These are phyloP conservation scores for Oreochromis niloticus DNA, from an alignment of 2,113 vertebrate species.

Conservation along the genomic window DNA sequence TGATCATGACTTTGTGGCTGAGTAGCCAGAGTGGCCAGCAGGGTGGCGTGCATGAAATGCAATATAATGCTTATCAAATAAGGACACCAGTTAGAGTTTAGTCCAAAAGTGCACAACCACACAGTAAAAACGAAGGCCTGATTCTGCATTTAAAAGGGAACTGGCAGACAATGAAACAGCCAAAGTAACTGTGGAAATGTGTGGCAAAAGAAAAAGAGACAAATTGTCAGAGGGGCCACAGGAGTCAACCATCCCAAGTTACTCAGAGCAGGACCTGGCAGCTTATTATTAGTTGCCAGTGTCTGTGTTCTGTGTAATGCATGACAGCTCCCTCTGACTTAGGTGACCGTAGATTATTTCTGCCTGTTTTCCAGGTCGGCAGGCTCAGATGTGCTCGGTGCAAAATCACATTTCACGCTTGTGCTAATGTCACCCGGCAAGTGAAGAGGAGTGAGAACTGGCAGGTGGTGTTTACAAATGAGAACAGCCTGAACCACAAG, in stretches of 20 bases:
- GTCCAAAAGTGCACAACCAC: neutral
- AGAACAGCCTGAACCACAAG: slow-evolving; percentile 48
- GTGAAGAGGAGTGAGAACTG: slow-evolving; percentile 40
- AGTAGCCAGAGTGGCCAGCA: neutral
- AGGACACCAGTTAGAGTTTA: neutral
- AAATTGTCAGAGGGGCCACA: neutral
- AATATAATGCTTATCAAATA: neutral
- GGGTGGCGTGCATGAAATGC: neutral
- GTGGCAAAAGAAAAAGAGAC: neutral
- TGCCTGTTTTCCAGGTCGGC: slow-evolving; percentile 51
- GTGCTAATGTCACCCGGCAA: slow-evolving; percentile 42
- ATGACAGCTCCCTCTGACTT: slow-evolving; percentile 29
- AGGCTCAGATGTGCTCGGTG: slow-evolving; percentile 28
- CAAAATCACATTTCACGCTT: slow-evolving; percentile 62
- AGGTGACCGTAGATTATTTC: slow-evolving; percentile 50
- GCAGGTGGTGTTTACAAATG: slow-evolving; percentile 67
- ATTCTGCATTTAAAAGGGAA: neutral
- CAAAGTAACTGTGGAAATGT: neutral
- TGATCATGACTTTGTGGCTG: neutral
- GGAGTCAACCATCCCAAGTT: neutral
- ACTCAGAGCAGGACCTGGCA: neutral
- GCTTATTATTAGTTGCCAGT: neutral
- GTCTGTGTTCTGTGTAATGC: slow-evolving; percentile 9
- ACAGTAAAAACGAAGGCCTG: neutral
- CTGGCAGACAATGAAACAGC: neutral